These are phyloP conservation scores for Murina feae DNA, from an alignment of 2,113 vertebrate genomes.

Conservation along the genomic window DNA sequence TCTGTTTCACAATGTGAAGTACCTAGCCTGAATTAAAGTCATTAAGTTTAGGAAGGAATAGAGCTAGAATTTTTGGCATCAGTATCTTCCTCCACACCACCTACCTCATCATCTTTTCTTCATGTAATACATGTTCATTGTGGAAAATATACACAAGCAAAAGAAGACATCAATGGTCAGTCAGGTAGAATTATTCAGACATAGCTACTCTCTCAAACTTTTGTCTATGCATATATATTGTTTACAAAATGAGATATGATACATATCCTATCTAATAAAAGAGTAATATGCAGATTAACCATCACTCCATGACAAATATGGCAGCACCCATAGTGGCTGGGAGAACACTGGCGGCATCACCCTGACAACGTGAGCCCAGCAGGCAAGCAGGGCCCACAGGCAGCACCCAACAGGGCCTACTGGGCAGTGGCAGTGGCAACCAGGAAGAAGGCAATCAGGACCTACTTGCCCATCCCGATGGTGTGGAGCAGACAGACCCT, in stretches of 20 bases:
- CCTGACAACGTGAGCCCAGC: too few species aligned
- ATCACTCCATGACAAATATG: too few species aligned
- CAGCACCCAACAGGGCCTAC: too few species aligned
- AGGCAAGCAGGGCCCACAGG: too few species aligned
- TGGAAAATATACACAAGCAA: background rate
- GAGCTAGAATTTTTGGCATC: background rate
- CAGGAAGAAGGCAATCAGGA: too few species aligned
- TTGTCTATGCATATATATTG: background rate
- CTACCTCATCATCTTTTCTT: background rate
- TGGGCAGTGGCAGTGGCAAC: too few species aligned
- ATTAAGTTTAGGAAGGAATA: background rate
- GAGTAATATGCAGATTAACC: too few species aligned
- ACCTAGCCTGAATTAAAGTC: background rate
- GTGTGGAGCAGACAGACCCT: too few species aligned
- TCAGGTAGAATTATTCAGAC: background rate
- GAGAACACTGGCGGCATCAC: too few species aligned
- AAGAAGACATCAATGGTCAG: background rate
- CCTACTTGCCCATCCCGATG: too few species aligned
- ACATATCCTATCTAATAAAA: too few species aligned
- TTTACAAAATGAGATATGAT: background rate
- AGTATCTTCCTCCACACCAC: background rate
- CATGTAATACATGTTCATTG: background rate
- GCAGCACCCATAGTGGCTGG: too few species aligned
- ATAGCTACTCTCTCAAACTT: background rate
- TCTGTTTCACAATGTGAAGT: background rate